A percentile compares a stretch with the other conserved stretches of the same genome.
These are phyloP conservation scores for Scrobipalpa costella DNA, from an alignment of 2,888 invertebrate species.

Conservation along the genomic window DNA sequence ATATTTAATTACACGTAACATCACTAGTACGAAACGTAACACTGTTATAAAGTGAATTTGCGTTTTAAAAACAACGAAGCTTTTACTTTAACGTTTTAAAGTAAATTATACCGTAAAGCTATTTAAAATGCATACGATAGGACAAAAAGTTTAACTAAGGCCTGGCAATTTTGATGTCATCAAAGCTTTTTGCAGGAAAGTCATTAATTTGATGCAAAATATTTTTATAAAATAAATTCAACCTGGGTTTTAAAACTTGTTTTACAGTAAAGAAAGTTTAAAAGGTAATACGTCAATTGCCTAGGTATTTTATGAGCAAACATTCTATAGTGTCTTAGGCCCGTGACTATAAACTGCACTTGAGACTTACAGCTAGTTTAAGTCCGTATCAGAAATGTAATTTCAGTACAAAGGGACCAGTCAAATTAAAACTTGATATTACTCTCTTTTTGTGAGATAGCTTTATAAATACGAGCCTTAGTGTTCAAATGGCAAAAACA, in stretches of 20 bases:
- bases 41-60: constrained; percentile 46
- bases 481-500: too few relatives aligned
- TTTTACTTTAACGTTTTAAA: constrained; percentile 11
- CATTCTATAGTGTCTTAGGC: too few relatives aligned
- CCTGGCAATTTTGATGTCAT: constrained; percentile 6
- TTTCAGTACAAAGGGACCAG: too few relatives aligned
- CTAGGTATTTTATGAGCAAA: too few relatives aligned
- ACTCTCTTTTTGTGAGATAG: too few relatives aligned
- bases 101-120: constrained; percentile 10
- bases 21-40: constrained; percentile 48
- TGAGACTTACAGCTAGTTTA: too few relatives aligned
- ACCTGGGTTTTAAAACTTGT: not conserved
- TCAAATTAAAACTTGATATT: too few relatives aligned
- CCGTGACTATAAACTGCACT: too few relatives aligned
- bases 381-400: too few relatives aligned
- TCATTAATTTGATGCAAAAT: constrained; percentile 8
- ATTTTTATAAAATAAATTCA: not conserved
- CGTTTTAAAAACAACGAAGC: constrained; percentile 36
- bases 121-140: constrained; percentile 8
- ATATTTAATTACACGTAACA: not conserved
- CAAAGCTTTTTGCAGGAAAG: not conserved
- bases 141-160: not conserved
- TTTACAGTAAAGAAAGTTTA: too few relatives aligned
- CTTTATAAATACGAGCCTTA: too few relatives aligned
- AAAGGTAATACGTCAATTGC: too few relatives aligned